Evolutionary conservation across 2,113 vertebrate genomes (phyloP).

Genomic region (Crocuta crocuta): DNA sequence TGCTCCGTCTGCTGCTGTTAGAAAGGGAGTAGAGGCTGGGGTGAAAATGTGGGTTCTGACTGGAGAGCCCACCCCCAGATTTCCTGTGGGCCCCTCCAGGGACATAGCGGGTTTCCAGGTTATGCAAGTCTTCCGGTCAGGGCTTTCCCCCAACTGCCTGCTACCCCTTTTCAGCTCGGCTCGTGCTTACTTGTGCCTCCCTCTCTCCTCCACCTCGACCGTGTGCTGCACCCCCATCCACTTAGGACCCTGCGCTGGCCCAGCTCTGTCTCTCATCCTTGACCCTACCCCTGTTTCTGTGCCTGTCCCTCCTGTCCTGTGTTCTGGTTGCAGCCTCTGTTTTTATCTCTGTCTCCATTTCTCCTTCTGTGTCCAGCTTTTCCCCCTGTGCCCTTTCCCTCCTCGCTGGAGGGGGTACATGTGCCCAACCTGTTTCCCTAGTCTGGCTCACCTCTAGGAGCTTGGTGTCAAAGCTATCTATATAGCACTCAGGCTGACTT

Average conservation of each 20-base stretch:
- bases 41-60: conserved; percentile 32
- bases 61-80: neutral
- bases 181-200: neutral
- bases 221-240: neutral
- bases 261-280: neutral
- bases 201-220: neutral
- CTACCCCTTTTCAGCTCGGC: neutral
- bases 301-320: neutral
- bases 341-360: neutral
- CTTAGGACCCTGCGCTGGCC: neutral
- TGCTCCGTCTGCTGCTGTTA: neutral
- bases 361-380: neutral
- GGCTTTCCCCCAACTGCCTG: neutral
- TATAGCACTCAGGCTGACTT: neutral
- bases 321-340: neutral
- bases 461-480: neutral
- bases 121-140: neutral
- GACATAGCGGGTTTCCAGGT: neutral
- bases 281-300: neutral
- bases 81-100: neutral
- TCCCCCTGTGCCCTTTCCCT: neutral
- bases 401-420: neutral
- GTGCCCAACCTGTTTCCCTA: neutral
- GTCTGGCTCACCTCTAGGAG: neutral
- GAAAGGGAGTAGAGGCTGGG: conserved; percentile 46